Evolutionary conservation across 2,113 vertebrate genomes (phyloP), one percentile per base, ranked within the genome.

Genomic region (Triplophysa tibetana): DNA sequence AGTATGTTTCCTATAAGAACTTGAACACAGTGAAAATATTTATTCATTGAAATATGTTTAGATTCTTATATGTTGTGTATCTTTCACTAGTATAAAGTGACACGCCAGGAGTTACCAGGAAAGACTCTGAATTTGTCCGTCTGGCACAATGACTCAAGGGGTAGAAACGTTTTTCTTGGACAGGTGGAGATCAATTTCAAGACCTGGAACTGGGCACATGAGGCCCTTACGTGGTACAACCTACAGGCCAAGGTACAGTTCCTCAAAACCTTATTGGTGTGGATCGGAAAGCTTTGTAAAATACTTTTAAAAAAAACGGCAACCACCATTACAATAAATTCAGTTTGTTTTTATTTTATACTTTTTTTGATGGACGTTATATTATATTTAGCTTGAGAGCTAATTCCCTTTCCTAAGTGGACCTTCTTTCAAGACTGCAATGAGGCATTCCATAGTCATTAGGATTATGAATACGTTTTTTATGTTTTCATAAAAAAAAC

Each of bases 81-180:
- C 33, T 75, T 41, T 72, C 19, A n/a, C 41, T 74, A 89, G 88
- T 89, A 89, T 76, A 89, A 88, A 33, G 81, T 89, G 61, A 81
- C 72, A 11, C 85, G 82, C 43, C 76, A 85, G 75, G 86, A 85
- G 26, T 58, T 89, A 17, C 73, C 61, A 8, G 80, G 50, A 26
- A 82, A 81, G 77, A 86, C 75, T 26, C 56, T 89, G 70, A 86
- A 88, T 75, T 45, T 89, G 24, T 88, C 88, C 11, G 86, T 89
- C 54, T 89, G 88, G 88, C 88, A 89, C 85, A 87, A 88, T 63
- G 88, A 89, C 81, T 77, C 83, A 13, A 80, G 80, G 56, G 88
- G 88, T 29, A 72, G 86, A 78, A 89, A 89, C 61, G 80, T 82
- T 17, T 89, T 88, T 50, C 74, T 89, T 77, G 88, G 88, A 19